Evolutionary conservation across 2,113 vertebrate genomes (phyloP).

Genomic region (Oreocharis arfaki): DNA sequence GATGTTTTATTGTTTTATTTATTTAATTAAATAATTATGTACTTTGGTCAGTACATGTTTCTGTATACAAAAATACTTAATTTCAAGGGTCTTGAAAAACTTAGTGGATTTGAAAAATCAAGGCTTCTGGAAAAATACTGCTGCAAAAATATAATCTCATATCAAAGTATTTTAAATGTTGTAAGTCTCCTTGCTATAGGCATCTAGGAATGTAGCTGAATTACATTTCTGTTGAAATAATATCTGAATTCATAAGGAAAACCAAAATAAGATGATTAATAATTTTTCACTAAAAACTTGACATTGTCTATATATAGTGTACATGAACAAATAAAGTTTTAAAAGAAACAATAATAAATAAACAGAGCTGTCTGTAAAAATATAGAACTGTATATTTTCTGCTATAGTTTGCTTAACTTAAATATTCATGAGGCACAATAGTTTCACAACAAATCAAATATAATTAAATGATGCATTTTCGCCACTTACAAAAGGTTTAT

Average conservation of each 20-base stretch:
- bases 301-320: not conserved
- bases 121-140: not conserved
- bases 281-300: not conserved
- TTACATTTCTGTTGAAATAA: not conserved
- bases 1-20: not conserved
- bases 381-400: slow-evolving; percentile 8
- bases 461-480: slow-evolving; percentile 78
- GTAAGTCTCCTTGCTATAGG: not conserved
- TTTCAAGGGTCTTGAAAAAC: not conserved
- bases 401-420: slow-evolving; percentile 50
- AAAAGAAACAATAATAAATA: not conserved
- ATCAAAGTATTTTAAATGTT: not conserved
- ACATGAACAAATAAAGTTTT: not conserved
- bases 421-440: slow-evolving; percentile 71
- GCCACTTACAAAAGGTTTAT: slow-evolving; percentile 75
- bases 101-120: not conserved
- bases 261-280: not conserved
- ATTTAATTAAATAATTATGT: not conserved
- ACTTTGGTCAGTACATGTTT: not conserved
- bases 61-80: not conserved
- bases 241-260: not conserved
- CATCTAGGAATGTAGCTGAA: not conserved
- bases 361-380: not conserved
- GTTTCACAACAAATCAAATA: slow-evolving; percentile 76
- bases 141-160: not conserved